These are phyloP conservation scores for Tachysurus fulvidraco DNA, from an alignment of 2,113 vertebrate genomes.

Conservation along the genomic window DNA sequence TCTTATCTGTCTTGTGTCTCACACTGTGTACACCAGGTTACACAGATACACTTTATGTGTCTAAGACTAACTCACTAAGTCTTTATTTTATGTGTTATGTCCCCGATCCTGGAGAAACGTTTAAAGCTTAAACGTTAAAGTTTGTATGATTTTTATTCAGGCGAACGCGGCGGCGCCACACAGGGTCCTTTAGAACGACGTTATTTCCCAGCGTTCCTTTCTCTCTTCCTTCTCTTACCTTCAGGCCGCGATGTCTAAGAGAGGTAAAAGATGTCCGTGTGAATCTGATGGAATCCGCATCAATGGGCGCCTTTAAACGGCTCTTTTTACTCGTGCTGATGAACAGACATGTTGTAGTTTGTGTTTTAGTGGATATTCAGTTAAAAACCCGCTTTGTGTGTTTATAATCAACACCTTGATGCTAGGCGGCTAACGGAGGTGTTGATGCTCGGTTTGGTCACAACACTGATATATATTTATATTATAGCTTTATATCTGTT, in stretches of 20 bases:
- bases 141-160: constrained; percentile 2
- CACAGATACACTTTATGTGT: too few species aligned
- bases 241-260: constrained; percentile 77
- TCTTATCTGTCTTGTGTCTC: too few species aligned
- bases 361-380: not conserved
- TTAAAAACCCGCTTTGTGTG: not conserved
- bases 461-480: too few species aligned
- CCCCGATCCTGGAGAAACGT: too few species aligned
- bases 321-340: not conserved
- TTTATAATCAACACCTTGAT: not conserved
- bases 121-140: too few species aligned
- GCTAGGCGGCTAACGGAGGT: not conserved
- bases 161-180: not conserved
- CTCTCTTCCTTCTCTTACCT: constrained; percentile 67
- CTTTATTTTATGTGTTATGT: too few species aligned
- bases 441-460: too few species aligned
- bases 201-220: constrained; percentile 70
- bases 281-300: constrained; percentile 52
- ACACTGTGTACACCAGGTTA: too few species aligned
- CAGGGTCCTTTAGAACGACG: not conserved
- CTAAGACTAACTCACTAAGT: too few species aligned
- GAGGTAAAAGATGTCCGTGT: constrained; percentile 69
- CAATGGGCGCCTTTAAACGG: not conserved
- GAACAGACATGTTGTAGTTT: fast-evolving
- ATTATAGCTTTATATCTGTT: too few species aligned